Base-by-base conservation (phyloP, 2,113 vertebrate species). In the Variabilichromis moorii region DNA sequence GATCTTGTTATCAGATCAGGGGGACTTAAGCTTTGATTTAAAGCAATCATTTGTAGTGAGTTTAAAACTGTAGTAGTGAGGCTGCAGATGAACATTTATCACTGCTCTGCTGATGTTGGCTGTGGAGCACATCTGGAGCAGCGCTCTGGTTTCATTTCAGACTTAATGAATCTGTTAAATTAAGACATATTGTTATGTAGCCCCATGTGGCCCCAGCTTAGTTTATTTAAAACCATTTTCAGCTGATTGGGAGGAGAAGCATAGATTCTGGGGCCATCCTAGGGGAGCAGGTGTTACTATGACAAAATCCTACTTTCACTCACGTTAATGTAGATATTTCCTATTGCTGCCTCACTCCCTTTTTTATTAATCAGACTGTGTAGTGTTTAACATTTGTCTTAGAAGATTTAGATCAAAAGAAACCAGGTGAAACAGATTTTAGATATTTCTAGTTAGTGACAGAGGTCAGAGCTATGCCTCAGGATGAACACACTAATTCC, bases 181-280 rank as follows among this genome's bases (percentile, higher is more conserved):
- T 0, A 19, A 51, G 73, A n/a, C 45, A 4, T 33, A 24, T 40
- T 89, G 14, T 82, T 21, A 33, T 61, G 42, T 59, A 61, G 57
- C 33, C 31, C 42, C 76, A 8, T 51, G 6, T 51, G 26, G 24
- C 55, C 59, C 16, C 42, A 47, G 13, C 14, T 68, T 8, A 53
- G 17, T 31, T 81, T 83, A 85, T 93, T 88, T 90, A 37, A 88
- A 42, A 84, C 71, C 76, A 11, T 78, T 88, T 80, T 68, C 13
- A 33, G 19, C 63, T 37, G 33, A 37, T 37, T 68, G 33, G 33
- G 33, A 68, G 33, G 63, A 37, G 33, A 68, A 68, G 19, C 4
- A 68, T 68, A 13, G 63, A 68, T 8, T 37, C 33, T 68, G 42
- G 71, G 71, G 71, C 24, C 24, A 78, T 31, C 42, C 71, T 28